A percentile compares a stretch with the other conserved stretches of the same genome.
phyloP scores from a whole-genome alignment of 64 coral and sea anemone genomes.

The Montipora capricornis region DNA sequence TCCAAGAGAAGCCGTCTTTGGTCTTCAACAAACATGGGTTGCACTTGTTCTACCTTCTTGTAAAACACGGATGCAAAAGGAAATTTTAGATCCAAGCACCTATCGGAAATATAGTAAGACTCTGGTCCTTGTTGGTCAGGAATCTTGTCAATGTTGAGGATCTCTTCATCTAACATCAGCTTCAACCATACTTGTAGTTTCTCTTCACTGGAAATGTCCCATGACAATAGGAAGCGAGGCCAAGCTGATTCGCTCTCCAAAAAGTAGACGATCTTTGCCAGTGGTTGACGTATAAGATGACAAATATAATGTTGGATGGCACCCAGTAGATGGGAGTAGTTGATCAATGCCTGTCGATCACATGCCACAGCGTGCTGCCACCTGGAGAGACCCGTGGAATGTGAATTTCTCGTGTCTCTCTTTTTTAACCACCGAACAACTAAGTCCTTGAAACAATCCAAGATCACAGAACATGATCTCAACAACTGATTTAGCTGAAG shows the following conservation, averaged over 20 bases:
- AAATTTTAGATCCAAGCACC: neutral
- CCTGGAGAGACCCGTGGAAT: neutral
- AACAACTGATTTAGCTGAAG: constrained; percentile 47
- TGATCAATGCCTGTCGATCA: constrained; percentile 74
- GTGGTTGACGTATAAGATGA: constrained; percentile 74
- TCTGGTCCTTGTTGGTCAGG: constrained; percentile 72
- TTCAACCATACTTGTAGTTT: constrained; percentile 44
- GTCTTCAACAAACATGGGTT: constrained; percentile 28
- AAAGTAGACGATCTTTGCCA: constrained; percentile 89
- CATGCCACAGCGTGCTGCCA: constrained; percentile 86
- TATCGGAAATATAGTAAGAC: constrained; percentile 22
- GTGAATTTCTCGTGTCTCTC: constrained; percentile 13
- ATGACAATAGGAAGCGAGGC: constrained; percentile 7
- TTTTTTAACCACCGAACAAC: constrained; percentile 57
- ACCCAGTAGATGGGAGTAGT: constrained; percentile 76
- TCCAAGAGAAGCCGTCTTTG: constrained; percentile 1
- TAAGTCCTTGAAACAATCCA: constrained; percentile 69
- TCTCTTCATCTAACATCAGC: constrained; percentile 56
- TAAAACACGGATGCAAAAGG: constrained; percentile 30
- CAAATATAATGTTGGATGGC: constrained; percentile 74
- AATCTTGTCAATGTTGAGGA: constrained; percentile 65
- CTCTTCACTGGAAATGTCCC: neutral
- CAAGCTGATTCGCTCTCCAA: constrained; percentile 84
- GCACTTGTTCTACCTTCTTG: constrained; percentile 27
- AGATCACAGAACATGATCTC: constrained; percentile 34